phyloP scores from a whole-genome alignment of 2,113 vertebrate genomes.

The Marcusenius ussheri region DNA sequence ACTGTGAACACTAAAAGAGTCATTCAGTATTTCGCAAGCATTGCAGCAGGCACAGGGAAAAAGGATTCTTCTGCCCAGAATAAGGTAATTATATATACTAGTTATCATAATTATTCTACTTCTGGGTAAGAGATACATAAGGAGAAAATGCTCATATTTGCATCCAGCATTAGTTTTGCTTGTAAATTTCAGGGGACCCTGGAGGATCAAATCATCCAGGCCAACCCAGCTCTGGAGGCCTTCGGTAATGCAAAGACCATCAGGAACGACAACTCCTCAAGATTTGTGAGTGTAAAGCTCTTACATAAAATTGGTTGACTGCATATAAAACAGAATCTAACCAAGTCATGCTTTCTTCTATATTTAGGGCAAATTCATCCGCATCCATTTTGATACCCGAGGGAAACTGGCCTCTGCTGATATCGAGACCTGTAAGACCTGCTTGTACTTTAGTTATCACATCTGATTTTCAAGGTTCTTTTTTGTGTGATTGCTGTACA shows the following conservation, averaged over 20 bases:
- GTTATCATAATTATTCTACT: background rate
- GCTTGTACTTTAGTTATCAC: background rate
- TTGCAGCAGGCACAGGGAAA: slow-evolving; percentile 75
- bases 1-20: slow-evolving; percentile 95
- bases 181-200: slow-evolving; percentile 61
- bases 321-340: background rate
- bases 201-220: slow-evolving; percentile 80
- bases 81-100: slow-evolving; percentile 61
- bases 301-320: background rate
- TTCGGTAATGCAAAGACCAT: slow-evolving; percentile 83
- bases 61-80: slow-evolving; percentile 66
- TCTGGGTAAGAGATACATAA: background rate
- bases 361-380: slow-evolving; percentile 84
- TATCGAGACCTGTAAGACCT: slow-evolving; percentile 81
- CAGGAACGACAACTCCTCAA: slow-evolving; percentile 82
- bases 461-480: background rate
- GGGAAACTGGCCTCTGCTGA: slow-evolving; percentile 86
- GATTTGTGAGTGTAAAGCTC: slow-evolving; percentile 65
- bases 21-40: slow-evolving; percentile 93
- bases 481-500: background rate
- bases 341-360: background rate
- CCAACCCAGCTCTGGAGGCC: slow-evolving; percentile 78
- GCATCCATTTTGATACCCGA: slow-evolving; percentile 84
- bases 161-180: background rate
- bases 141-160: background rate